Base-by-base conservation (phyloP, 2,113 vertebrate genomes). In the Antigone vipio region DNA sequence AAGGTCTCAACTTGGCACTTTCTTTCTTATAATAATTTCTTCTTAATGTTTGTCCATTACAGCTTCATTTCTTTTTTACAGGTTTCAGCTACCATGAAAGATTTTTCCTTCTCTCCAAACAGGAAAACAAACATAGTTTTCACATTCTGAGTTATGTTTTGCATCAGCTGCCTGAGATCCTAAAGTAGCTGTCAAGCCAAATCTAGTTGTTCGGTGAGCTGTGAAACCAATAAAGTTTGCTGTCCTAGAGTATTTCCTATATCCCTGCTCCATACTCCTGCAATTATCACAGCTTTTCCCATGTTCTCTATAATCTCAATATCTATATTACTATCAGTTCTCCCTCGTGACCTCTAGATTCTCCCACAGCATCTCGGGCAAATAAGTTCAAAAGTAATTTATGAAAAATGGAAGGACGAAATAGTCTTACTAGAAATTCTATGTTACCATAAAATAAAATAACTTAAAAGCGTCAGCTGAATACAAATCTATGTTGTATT, bases 311-410 rank as follows among this genome's bases (percentile, higher is more conserved):
- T 60, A 82, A 92, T 93, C 58, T 88, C 24, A 87, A 63, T 84
- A 93, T 81, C 73, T 89, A 15, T 47, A 91, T 78, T 75, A 77
- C 22, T 73, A 86, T 50, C 59, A 75, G 18, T 87, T 82, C 40
- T 93, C 52, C 47, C 30, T 75, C 45, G 44, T 73, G 66, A 89
- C 44, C 64, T 85, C 89, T 63, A 75, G 32, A 86, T 91, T 94
- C 27, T 64, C 64, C n/a, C 29, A 68, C 50, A 68, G n/a, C 27
- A 93, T 35, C 26, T 50, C 56, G 58, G 62, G 34, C n/a, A 88
- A 96, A 34, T 47, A 92, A 83, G 45, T 64, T 85, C 74, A 82
- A 82, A 92, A 89, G 49, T 32, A 80, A 76, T 66, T 86, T 95
- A 55, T 0, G 0, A 77, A 89, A 84, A 66, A 63, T 0, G 0